phyloP scores from a whole-genome alignment of 2,113 vertebrate genomes.

The Rhombomys opimus region DNA sequence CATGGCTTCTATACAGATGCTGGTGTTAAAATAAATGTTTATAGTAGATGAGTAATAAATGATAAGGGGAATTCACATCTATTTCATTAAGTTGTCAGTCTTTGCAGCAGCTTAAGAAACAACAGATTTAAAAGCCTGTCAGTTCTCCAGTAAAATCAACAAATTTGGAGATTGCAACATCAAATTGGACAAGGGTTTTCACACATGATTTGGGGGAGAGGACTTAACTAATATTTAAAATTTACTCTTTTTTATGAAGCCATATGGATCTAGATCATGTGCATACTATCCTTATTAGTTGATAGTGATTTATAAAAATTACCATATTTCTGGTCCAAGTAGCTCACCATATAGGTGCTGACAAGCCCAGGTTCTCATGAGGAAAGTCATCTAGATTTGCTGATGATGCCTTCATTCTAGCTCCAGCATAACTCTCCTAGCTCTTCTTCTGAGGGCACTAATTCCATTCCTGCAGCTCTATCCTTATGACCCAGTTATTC shows the following conservation, averaged over 20 bases:
- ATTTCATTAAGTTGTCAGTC: neutral
- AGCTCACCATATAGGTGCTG: too few species aligned
- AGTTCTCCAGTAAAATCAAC: neutral
- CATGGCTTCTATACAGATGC: too few species aligned
- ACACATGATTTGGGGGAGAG: neutral
- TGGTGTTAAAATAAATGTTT: neutral
- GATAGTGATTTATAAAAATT: neutral
- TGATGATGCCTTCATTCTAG: too few species aligned
- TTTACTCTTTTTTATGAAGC: neutral
- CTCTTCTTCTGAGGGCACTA: neutral
- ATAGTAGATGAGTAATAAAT: neutral
- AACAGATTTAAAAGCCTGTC: neutral
- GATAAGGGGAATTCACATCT: neutral
- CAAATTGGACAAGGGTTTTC: neutral
- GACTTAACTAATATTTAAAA: neutral
- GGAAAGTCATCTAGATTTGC: neutral
- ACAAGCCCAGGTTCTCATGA: accelerated
- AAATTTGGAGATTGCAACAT: neutral
- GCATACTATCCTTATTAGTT: neutral
- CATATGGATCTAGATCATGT: neutral
- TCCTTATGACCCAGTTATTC: neutral
- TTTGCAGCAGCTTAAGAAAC: neutral
- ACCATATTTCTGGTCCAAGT: neutral
- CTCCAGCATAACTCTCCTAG: neutral
- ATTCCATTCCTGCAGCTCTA: too few species aligned